Evolutionary conservation across 2,797 vertebrate genomes (phyloP).

Genomic region (Trematomus bernacchii): DNA sequence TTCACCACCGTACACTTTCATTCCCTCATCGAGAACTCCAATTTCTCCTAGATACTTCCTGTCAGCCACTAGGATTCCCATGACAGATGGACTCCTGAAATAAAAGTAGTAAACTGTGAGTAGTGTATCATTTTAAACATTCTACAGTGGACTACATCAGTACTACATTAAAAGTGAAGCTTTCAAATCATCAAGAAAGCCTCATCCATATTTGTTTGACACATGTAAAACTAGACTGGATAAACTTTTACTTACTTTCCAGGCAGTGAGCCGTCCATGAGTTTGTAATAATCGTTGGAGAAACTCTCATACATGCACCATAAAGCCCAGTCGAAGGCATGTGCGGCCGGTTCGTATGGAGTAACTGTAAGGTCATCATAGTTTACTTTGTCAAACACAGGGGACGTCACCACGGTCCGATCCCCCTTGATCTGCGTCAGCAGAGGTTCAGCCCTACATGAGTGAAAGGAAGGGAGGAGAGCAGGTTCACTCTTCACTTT

Average conservation of each 20-base stretch:
- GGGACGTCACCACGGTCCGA: slow-evolving; percentile 80
- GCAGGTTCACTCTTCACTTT: background rate
- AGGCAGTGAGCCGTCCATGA: slow-evolving; percentile 81
- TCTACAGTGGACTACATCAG: background rate
- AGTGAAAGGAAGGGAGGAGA: background rate
- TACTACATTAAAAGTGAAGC: too few species aligned
- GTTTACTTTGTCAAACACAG: slow-evolving; percentile 84
- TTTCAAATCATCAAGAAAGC: background rate
- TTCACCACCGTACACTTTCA: slow-evolving; percentile 88
- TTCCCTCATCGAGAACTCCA: slow-evolving; percentile 84
- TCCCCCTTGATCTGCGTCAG: slow-evolving; percentile 85
- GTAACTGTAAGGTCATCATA: slow-evolving; percentile 79
- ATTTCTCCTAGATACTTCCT: slow-evolving; percentile 86
- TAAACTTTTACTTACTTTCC: slow-evolving; percentile 78
- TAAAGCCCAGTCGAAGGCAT: slow-evolving; percentile 87
- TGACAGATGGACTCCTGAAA: slow-evolving; percentile 86
- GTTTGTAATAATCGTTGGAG: slow-evolving; percentile 73
- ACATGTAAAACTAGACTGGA: background rate
- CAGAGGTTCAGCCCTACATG: slow-evolving; percentile 84
- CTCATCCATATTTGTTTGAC: background rate
- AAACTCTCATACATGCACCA: slow-evolving; percentile 85
- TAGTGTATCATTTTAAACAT: background rate
- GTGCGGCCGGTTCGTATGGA: slow-evolving; percentile 54
- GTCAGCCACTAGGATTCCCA: slow-evolving; percentile 87
- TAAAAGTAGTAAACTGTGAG: background rate